Evolutionary conservation across 2,888 invertebrate species (phyloP), one percentile per base, ranked within the genome.

Genomic region (Camptogramma bilineatum): DNA sequence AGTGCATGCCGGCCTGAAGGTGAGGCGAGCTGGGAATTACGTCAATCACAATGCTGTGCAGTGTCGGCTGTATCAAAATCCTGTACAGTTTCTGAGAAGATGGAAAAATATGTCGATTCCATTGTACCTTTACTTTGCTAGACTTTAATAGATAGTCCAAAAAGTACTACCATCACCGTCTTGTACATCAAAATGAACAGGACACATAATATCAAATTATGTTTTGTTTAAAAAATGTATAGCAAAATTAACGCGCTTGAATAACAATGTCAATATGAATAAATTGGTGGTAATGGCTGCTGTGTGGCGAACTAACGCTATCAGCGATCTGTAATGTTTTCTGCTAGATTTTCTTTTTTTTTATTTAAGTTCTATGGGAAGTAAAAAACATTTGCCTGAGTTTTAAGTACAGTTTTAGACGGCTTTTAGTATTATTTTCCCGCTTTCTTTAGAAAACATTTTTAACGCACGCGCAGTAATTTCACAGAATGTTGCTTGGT

Each of bases 381-480:
- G 3, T 13, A 13, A 39, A 3, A 13, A 13, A 0, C 34, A 13
- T 39, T 39, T 39, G 13, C 4, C 2, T 13, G 1, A 13, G 13
- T 13, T 39, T 10, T 39, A 3, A 39, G 34, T 13, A 39, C 13
- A 13, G 13, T 10, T 13, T 8, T 28, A 5, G 28, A 4, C 13
- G 10, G 10, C 13, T 13, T 3, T 3, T 4, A 13, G 10, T 8
- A 1, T 18, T 21, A 52, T 34, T 19, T 19, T 19, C n/a, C 21
- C 17, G 39, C 39, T 42, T 50, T 57, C 17, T 57, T 57, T 57
- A 57, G 24, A 42, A 17, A 42, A 42, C 42, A 21, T 39, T 42
- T 42, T 42, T 57, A 46, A 19, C 31, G 34, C 39, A 56, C 39
- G 19, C 47, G 47, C 31, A 57, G 51, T 56, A 34, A 44, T 44